Conservation (phyloP, 2,888 invertebrate genomes). For the Eugnorisma glareosa region DNA sequence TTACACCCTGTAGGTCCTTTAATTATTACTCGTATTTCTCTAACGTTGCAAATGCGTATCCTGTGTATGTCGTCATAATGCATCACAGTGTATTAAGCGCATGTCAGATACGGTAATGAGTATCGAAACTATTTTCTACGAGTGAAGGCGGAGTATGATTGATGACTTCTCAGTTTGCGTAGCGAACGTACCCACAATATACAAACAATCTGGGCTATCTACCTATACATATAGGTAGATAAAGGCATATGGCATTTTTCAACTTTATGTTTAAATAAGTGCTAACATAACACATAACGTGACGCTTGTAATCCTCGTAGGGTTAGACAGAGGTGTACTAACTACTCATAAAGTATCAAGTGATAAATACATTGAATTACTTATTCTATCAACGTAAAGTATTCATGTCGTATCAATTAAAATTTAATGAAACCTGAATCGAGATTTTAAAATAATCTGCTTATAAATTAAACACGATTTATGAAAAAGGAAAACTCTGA, state of each 20-base stretch:
- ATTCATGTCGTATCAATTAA: constrained; percentile 6
- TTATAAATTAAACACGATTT: constrained; percentile 9
- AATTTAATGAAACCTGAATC: neutral
- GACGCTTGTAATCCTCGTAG: neutral
- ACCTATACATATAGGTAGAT: neutral
- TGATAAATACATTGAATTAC: neutral
- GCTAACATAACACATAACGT: neutral
- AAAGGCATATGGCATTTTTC: neutral
- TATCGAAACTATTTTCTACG: constrained; percentile 30
- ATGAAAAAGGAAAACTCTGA: constrained; percentile 2
- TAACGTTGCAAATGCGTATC: constrained; percentile 45
- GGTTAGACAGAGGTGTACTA: neutral
- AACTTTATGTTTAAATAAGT: neutral
- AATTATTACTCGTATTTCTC: constrained; percentile 51
- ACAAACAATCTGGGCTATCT: neutral
- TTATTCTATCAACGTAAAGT: neutral
- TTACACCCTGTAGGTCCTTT: constrained; percentile 47
- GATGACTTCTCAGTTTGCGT: neutral
- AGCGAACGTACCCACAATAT: neutral
- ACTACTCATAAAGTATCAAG: neutral
- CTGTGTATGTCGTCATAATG: constrained; percentile 47
- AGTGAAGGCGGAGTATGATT: constrained; percentile 8
- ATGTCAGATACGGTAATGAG: constrained; percentile 24
- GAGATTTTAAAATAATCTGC: constrained; percentile 2
- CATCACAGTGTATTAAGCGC: constrained; percentile 32